Evolutionary conservation across 2,113 vertebrate genomes (phyloP).

Genomic region (Notechis scutatus): DNA sequence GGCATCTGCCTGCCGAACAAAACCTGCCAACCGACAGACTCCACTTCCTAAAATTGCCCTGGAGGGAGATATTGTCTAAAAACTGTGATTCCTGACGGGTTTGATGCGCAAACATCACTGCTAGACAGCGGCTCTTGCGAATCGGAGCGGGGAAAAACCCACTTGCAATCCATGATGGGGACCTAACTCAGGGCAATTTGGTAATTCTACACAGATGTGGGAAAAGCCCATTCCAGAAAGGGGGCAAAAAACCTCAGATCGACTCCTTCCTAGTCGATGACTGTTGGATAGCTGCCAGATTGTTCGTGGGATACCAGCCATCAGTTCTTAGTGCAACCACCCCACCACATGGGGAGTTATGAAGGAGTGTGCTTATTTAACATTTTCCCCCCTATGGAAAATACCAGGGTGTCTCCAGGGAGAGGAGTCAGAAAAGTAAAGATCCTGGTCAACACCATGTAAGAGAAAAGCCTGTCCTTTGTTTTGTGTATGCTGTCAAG

Average conservation of each 20-base stretch:
- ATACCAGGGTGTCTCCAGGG: background rate
- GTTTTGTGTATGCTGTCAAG: background rate
- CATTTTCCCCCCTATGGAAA: accelerated
- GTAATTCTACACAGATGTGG: background rate
- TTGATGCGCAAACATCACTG: no score
- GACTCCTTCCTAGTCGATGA: no score
- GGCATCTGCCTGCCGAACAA: background rate
- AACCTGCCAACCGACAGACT: background rate
- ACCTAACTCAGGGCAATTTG: background rate
- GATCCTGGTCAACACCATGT: background rate
- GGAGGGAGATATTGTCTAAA: background rate
- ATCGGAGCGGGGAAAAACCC: background rate
- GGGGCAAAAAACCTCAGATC: background rate
- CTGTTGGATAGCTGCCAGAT: background rate
- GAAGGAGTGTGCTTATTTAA: background rate
- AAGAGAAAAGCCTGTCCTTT: background rate
- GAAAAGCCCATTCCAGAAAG: background rate
- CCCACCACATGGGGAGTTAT: background rate
- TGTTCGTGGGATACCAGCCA: background rate
- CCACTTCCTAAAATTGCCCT: background rate
- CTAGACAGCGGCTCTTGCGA: background rate
- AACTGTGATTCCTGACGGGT: accelerated
- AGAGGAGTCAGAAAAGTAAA: background rate
- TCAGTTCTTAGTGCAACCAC: background rate
- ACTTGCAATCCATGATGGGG: background rate